Percentiles rank a stretch among this genome's conserved stretches.
These are phyloP conservation scores for Orthosia cruda DNA, from an alignment of 2,888 invertebrate species.

Conservation along the genomic window DNA sequence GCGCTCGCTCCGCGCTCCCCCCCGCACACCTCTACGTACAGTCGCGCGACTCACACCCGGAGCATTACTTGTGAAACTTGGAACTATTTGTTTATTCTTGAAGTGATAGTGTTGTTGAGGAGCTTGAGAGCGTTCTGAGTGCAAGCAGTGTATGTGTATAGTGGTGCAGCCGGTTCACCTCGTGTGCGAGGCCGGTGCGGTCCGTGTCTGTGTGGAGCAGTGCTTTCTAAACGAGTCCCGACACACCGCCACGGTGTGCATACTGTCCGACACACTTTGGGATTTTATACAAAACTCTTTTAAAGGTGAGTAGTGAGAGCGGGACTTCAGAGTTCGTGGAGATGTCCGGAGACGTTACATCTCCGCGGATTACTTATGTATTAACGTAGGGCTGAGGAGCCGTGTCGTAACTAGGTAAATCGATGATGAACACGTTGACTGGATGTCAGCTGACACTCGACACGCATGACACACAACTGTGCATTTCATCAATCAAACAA, in stretches of 20 bases:
- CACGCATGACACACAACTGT: neutral
- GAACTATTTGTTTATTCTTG: too few species aligned
- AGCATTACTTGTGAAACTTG: conserved; percentile 73
- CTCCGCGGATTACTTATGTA: neutral
- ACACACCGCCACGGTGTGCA: conserved; percentile 57
- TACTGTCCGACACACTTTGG: conserved; percentile 54
- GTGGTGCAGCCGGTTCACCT: conserved; percentile 80
- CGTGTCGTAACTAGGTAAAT: conserved; percentile 11
- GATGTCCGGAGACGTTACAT: neutral
- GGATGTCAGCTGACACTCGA: neutral
- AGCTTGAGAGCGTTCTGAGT: conserved; percentile 56
- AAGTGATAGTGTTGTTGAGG: conserved; percentile 61
- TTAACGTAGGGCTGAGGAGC: conserved; percentile 3
- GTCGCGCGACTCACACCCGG: conserved; percentile 71
- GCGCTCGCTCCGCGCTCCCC: conserved; percentile 47
- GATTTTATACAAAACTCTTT: conserved; percentile 71
- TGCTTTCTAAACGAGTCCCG: conserved; percentile 70
- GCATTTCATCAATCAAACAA: neutral
- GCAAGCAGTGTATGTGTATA: conserved; percentile 75
- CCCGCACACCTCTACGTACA: conserved; percentile 75
- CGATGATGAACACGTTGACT: conserved; percentile 11
- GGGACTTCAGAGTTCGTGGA: neutral
- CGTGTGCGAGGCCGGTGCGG: conserved; percentile 80
- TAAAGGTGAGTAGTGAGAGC: conserved; percentile 75
- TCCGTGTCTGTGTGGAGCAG: conserved; percentile 66